Percentiles rank a stretch among this genome's conserved stretches.
Conservation (phyloP, 2,888 invertebrate species). For the Mythimna lalbum region DNA sequence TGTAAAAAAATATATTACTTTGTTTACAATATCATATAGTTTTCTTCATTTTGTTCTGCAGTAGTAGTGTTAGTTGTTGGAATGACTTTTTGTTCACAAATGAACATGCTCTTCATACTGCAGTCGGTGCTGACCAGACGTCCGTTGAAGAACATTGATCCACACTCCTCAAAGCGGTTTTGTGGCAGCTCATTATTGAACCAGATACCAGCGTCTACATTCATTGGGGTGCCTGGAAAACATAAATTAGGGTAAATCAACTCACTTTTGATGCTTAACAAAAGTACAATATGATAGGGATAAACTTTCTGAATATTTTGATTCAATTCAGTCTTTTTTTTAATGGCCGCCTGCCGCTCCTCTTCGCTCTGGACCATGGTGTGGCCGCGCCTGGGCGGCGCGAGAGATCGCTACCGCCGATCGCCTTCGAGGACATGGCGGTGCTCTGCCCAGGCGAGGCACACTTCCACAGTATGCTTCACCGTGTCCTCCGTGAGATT, state of each 20-base stretch:
- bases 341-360: too few species aligned
- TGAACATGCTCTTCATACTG: conserved; percentile 73
- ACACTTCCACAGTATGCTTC: too few species aligned
- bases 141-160: conserved; percentile 74
- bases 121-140: conserved; percentile 71
- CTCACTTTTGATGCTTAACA: neutral
- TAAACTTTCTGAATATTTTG: neutral
- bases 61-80: neutral
- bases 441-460: too few species aligned
- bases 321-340: neutral
- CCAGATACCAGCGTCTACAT: conserved; percentile 66
- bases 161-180: neutral
- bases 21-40: neutral
- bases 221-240: conserved; percentile 2
- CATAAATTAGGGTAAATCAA: neutral
- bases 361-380: too few species aligned
- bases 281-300: neutral
- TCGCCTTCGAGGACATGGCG: too few species aligned
- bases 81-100: conserved; percentile 78
- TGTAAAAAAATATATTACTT: too few species aligned
- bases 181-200: conserved; percentile 78
- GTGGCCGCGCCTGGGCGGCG: too few species aligned
- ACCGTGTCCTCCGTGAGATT: too few species aligned
- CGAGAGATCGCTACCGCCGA: too few species aligned
- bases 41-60: neutral